A percentile compares a stretch with the other conserved stretches of the same genome.
These are phyloP conservation scores for Junonia oenone DNA, from an alignment of 2,888 invertebrate species.

Conservation along the genomic window DNA sequence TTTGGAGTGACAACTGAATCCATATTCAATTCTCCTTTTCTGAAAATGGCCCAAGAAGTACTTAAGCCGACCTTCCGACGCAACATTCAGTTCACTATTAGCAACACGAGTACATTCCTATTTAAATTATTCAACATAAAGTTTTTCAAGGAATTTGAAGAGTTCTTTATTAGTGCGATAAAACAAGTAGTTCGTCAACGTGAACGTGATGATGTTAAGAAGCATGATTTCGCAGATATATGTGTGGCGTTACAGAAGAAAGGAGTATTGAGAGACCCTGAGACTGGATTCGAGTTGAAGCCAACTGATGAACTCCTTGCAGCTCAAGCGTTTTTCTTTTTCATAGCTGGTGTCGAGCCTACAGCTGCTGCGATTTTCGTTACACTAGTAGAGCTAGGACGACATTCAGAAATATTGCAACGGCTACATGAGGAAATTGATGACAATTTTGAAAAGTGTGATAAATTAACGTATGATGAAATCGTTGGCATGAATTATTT, in stretches of 20 bases:
- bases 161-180: slow-evolving; percentile 51
- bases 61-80: slow-evolving; percentile 18
- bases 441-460: too few relatives aligned
- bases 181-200: slow-evolving; percentile 47
- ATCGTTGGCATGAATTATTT: too few relatives aligned
- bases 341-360: slow-evolving; percentile 61
- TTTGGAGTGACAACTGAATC: slow-evolving; percentile 49
- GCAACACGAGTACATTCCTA: slow-evolving; percentile 23
- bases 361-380: slow-evolving; percentile 48
- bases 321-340: too few relatives aligned
- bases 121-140: slow-evolving; percentile 39
- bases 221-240: slow-evolving; percentile 54
- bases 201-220: slow-evolving; percentile 40
- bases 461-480: slow-evolving; percentile 41
- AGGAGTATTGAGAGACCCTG: slow-evolving; percentile 43
- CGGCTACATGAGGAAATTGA: slow-evolving; percentile 54
- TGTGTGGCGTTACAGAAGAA: slow-evolving; percentile 49
- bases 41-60: slow-evolving; percentile 31
- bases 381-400: slow-evolving; percentile 48
- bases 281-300: slow-evolving; percentile 43
- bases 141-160: slow-evolving; percentile 43
- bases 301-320: slow-evolving; percentile 53
- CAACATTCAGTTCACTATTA: slow-evolving; percentile 31
- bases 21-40: slow-evolving; percentile 44
- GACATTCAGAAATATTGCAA: slow-evolving; percentile 45